A percentile compares a stretch with the other conserved stretches of the same genome.
Evolutionary conservation across 2,888 invertebrate species (phyloP).

Genomic region (Xanthorhoe designata): DNA sequence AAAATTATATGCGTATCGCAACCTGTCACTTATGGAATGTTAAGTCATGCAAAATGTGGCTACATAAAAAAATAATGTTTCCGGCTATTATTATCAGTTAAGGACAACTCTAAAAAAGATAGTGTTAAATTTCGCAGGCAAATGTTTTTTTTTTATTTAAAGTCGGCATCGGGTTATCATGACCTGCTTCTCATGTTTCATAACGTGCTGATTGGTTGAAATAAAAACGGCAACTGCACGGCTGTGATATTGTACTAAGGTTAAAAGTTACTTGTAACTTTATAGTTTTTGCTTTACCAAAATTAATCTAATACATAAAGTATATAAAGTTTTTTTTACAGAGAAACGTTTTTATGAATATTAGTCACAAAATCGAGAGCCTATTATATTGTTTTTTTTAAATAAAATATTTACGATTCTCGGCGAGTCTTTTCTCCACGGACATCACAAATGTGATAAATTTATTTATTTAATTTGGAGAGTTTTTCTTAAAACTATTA

Average conservation of each 20-base stretch:
- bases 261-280: background rate
- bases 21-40: too few relatives aligned
- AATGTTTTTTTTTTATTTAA: slow-evolving; percentile 12
- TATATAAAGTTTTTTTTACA: too few relatives aligned
- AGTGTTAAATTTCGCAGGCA: background rate
- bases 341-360: too few relatives aligned
- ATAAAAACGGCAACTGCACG: slow-evolving; percentile 1
- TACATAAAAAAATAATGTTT: background rate
- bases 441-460: too few relatives aligned
- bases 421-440: too few relatives aligned
- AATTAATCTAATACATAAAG: background rate
- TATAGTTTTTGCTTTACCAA: background rate
- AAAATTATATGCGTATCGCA: too few relatives aligned
- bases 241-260: background rate
- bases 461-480: too few relatives aligned
- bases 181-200: slow-evolving; percentile 21
- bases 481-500: too few relatives aligned
- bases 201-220: slow-evolving; percentile 17
- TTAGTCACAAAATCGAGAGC: too few relatives aligned
- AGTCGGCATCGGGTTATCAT: slow-evolving; percentile 12
- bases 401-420: too few relatives aligned
- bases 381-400: too few relatives aligned
- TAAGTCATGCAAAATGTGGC: too few relatives aligned
- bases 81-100: background rate
- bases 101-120: slow-evolving; percentile 6